Base-by-base conservation (phyloP, 2,113 vertebrate species). In the Oreochromis niloticus region DNA sequence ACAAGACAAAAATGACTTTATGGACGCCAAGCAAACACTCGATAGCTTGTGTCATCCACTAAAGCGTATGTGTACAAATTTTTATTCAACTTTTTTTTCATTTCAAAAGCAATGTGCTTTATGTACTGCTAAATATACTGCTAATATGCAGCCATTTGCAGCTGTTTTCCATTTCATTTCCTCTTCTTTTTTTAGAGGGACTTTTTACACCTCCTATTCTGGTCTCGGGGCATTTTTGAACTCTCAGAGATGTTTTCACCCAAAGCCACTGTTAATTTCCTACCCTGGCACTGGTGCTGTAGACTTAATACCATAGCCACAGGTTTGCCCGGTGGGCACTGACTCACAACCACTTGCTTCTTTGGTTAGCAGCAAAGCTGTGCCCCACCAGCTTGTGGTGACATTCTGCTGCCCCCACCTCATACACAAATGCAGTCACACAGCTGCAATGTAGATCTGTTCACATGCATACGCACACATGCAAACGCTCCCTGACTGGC, bases 301-400 rank as follows among this genome's bases (percentile, higher is more conserved):
- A 54, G 82, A 85, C 84, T 84, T 92, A 88, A 90, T 91, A 92
- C 87, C 89, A 82, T 59, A 56, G 90, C 93, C 94, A 82, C 93
- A 91, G 93, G 87, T 93, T 93, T 90, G 94, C 94, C 93, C 79
- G 84, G 50, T 71, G 84, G 91, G 89, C 90, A 94, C 91, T 96
- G 95, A 95, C 94, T 96, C 95, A 96, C 95, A 89, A 95, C 92
- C 90, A 82, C 94, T 94, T 88, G 92, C 93, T 93, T 84, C 93
- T 89, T 89, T 95, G 93, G 92, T 94, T 92, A 89, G 91, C 85
- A 84, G 82, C 82, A 85, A 88, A 92, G 85, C 91, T 90, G 88
- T 59, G 89, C 92, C 91, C 89, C 91, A 88, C 91, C 92, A 92
- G 92, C 89, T 85, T 94, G 94, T 91, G 93, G 95, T 95, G 88